Evolutionary conservation across 2,113 vertebrate genomes (phyloP), one percentile per base, ranked within the genome.

Genomic region (Tringa solitaria): DNA sequence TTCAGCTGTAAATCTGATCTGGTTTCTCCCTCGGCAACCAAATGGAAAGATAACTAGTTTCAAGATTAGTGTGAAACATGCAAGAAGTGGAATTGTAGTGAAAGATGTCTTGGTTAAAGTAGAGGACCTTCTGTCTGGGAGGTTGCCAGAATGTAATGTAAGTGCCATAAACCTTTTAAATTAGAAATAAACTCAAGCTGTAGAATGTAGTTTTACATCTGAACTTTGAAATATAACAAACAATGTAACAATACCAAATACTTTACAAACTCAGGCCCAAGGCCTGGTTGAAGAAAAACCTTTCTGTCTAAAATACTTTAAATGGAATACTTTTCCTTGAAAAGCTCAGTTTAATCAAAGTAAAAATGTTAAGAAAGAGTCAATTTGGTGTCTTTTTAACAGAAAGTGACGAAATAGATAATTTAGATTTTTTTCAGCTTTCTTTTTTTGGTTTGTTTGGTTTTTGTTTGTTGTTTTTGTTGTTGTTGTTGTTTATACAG

Each of bases 1-100:
- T 96, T 98, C 99, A 61, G 98, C 98, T 48, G 99, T 99, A 84
- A 98, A 99, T 95, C 97, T 99, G 37, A 99, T 98, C 63, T 99
- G 99, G 99, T 99, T 98, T 97, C 98, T 99, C 92, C 99, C 99
- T 24, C 97, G 95, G 45, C 99, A 99, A 96, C 99, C 99, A 94
- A 99, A 99, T 88, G 99, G 99, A 59, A 99, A 99, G 96, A 99
- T 99, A 96, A 99, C 98, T 56, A 99, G 98, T 97, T 99, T 99
- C 97, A 98, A 99, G 63, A 99, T 99, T 67, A 99, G 99, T 94
- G 99, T 99, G 63, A 99, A 99, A 91, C 98, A 99, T n/a, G 99
- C 98, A 91, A 98, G 99, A 93, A 99, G 98, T 26, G 98, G 98
- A 26, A 97, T 98, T 96, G 97, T 98, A 11, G 98, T 99, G 75